These are phyloP conservation scores for Sebastes wilsoni DNA, from an alignment of 2,797 vertebrate genomes.

Conservation along the genomic window DNA sequence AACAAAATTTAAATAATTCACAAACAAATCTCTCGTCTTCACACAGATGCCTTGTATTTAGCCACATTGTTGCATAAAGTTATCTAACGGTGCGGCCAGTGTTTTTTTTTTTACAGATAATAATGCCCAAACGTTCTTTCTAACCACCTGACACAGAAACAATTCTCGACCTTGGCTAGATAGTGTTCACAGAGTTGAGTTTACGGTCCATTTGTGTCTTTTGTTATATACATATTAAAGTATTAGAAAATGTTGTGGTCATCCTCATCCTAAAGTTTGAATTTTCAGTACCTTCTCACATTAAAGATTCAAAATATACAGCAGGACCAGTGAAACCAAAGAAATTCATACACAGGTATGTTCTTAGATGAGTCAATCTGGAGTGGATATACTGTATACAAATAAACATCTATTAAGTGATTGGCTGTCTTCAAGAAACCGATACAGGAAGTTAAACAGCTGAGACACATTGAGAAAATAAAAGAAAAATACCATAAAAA, in stretches of 20 bases:
- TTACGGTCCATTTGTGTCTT: neutral
- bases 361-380: slow-evolving; percentile 5
- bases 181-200: neutral
- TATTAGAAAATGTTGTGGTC: neutral
- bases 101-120: slow-evolving; percentile 27
- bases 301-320: slow-evolving; percentile 18
- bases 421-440: slow-evolving; percentile 4
- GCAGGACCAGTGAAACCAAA: neutral
- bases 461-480: neutral
- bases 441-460: neutral
- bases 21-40: neutral
- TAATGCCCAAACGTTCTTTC: slow-evolving; percentile 36
- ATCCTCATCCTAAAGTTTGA: neutral
- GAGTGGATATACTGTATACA: slow-evolving; percentile 14
- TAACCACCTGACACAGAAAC: neutral
- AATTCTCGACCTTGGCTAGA: neutral
- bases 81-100: neutral
- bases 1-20: neutral
- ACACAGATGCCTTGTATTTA: slow-evolving; percentile 6
- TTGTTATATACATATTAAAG: neutral
- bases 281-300: neutral
- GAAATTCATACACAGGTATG: neutral
- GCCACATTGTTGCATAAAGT: slow-evolving; percentile 22
- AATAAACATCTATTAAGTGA: neutral
- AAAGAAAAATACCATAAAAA: slow-evolving; percentile 10